Base-by-base conservation (phyloP, 2,888 invertebrate genomes). In the Eristalis pertinax region DNA sequence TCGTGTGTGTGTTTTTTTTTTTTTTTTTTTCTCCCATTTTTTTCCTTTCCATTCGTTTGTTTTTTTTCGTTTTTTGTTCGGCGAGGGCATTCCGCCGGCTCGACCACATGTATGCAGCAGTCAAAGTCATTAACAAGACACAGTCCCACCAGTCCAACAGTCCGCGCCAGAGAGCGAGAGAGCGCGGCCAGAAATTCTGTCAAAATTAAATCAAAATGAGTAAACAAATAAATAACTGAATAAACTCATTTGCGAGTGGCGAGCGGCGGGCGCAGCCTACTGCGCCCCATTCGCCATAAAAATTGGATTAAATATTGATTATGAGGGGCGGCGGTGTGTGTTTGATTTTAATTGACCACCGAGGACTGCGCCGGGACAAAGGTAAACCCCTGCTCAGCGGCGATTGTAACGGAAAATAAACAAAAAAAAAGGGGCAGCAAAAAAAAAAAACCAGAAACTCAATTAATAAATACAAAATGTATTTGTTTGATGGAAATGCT, bases 141-240 rank as follows among this genome's bases (percentile, higher is more conserved):
- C 26, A 26, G 13, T 5, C 8, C 5, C 50, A 19, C 43, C 43
- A n/a, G 13, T 5, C 8, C 5, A 19, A 19, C 43, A n/a, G 5
- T n/a, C 1, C n/a, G 43, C 19, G 50, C n/a, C 50, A n/a, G 5
- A 50, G 7, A 38, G 13, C 19, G 10, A 24, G 8, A 38, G 15
- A 22, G 43, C 4, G 4, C 26, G 58, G 32, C 26, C 19, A 4
- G 50, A 65, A 65, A 70, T 65, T 78, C 32, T 58, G 72, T 78
- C 70, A 65, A 78, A 78, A 78, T 78, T 78, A 78, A 78, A 78
- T 78, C 78, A 78, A 67, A 78, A 78, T 64, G 64, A 65, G 77
- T 69, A 65, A 75, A 29, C 56, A 72, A 41, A 78, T 56, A 80
- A 81, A 63, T 70, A 76, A 43, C 64, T 68, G 77, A 72, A 72